Percentiles rank a stretch among this genome's conserved stretches.
These are phyloP conservation scores for Meta bourneti DNA, from an alignment of 2,888 invertebrate species.

Conservation along the genomic window DNA sequence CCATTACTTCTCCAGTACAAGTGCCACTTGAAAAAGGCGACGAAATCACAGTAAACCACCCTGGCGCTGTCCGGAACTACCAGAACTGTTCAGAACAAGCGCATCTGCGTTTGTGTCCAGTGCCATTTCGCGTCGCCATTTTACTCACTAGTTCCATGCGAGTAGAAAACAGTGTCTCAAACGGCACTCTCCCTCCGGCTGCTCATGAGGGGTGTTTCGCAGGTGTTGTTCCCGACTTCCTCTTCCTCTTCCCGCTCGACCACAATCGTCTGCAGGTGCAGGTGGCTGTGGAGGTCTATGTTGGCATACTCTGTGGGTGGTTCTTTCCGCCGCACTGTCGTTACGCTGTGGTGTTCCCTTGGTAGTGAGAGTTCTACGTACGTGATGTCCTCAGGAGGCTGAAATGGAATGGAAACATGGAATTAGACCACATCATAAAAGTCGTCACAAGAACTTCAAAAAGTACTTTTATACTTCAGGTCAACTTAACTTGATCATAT, in stretches of 20 bases:
- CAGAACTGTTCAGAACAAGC: too few species aligned
- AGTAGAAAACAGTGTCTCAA: conserved; percentile 17
- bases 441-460: too few species aligned
- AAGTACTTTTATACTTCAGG: too few species aligned
- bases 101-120: too few species aligned
- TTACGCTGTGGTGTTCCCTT: conserved; percentile 63
- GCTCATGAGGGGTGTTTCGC: conserved; percentile 75
- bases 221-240: conserved; percentile 71
- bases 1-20: too few species aligned
- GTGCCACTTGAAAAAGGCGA: too few species aligned
- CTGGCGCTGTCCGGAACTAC: too few species aligned
- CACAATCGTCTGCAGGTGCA: conserved; percentile 73
- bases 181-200: conserved; percentile 74
- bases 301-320: conserved; percentile 73
- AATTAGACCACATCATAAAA: too few species aligned
- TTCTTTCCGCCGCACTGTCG: conserved; percentile 72
- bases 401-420: background rate
- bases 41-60: too few species aligned
- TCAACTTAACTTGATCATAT: too few species aligned
- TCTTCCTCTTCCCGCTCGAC: conserved; percentile 74
- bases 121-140: too few species aligned
- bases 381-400: conserved; percentile 73
- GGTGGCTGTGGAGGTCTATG: conserved; percentile 73
- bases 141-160: too few species aligned
- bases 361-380: conserved; percentile 73